These are phyloP conservation scores for Ctenopoma multispine DNA, from an alignment of 2,797 vertebrate genomes.

Conservation along the genomic window DNA sequence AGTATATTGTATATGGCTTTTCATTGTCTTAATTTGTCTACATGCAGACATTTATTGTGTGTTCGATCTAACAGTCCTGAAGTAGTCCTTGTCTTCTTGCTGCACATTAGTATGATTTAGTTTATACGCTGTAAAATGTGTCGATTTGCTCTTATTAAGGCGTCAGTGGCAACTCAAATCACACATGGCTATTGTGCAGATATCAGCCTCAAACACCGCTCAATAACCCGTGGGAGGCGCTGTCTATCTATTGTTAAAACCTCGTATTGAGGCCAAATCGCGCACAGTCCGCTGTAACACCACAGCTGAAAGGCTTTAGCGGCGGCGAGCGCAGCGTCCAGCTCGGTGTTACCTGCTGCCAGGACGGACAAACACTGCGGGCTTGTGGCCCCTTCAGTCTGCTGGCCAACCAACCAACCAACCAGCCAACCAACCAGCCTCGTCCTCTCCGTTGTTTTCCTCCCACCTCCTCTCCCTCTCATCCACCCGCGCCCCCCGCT, in stretches of 20 bases:
- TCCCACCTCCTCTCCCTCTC: conserved; percentile 32
- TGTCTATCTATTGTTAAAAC: conserved; percentile 45
- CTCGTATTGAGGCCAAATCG: conserved; percentile 37
- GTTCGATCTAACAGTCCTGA: neutral
- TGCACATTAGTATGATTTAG: neutral
- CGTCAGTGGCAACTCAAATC: conserved; percentile 20
- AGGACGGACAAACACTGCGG: conserved; percentile 32
- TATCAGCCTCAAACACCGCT: conserved; percentile 43
- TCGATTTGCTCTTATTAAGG: conserved; percentile 18
- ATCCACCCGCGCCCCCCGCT: conserved; percentile 17
- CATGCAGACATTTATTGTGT: neutral
- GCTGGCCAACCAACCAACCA: conserved; percentile 30
- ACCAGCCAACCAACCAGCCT: conserved; percentile 14
- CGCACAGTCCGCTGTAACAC: conserved; percentile 54
- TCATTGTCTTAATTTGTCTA: neutral
- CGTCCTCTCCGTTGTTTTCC: conserved; percentile 9
- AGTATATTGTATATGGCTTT: conserved; percentile 9
- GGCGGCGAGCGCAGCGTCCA: conserved; percentile 17
- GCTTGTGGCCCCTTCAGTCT: conserved; percentile 22
- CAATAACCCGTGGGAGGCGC: conserved; percentile 65
- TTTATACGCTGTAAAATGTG: conserved; percentile 7
- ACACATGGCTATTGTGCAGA: conserved; percentile 43
- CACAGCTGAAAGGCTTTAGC: conserved; percentile 50
- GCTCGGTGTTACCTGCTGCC: conserved; percentile 43
- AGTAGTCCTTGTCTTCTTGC: too few species aligned